A percentile compares a stretch with the other conserved stretches of the same genome.
These are phyloP conservation scores for Charadrius vociferus DNA, from an alignment of 2,113 vertebrate species.

Conservation along the genomic window DNA sequence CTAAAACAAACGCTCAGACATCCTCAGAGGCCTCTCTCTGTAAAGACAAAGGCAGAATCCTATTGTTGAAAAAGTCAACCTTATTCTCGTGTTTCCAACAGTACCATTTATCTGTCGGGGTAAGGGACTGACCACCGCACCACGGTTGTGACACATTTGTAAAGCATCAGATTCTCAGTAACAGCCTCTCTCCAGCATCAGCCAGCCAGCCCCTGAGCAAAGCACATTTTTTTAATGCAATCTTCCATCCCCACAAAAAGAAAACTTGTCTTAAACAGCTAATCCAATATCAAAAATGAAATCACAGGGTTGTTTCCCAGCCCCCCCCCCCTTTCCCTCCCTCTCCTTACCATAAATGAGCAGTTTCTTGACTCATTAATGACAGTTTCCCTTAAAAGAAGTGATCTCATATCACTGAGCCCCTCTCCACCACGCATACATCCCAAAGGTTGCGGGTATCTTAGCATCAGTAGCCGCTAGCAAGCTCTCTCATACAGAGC, in stretches of 20 bases:
- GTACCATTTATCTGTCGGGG: conserved; percentile 76
- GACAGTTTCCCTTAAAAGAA: conserved; percentile 93
- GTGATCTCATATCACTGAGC: conserved; percentile 92
- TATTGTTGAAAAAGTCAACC: conserved; percentile 81
- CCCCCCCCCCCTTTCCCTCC: neutral
- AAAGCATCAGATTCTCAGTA: conserved; percentile 77
- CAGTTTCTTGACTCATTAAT: conserved; percentile 94
- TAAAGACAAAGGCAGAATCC: conserved; percentile 82
- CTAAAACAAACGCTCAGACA: conserved; percentile 66
- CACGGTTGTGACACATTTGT: conserved; percentile 70
- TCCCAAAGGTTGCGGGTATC: conserved; percentile 95
- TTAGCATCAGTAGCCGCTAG: conserved; percentile 90
- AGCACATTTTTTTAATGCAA: conserved; percentile 73
- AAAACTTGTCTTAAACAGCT: conserved; percentile 81
- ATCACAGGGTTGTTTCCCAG: conserved; percentile 69
- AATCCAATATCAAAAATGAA: conserved; percentile 81
- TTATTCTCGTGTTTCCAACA: conserved; percentile 78
- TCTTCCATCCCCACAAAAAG: conserved; percentile 74
- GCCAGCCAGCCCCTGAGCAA: conserved; percentile 75
- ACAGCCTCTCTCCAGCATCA: conserved; percentile 72
- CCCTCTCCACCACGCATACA: conserved; percentile 93
- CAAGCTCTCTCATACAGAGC: conserved; percentile 84
- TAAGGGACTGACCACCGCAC: conserved; percentile 72
- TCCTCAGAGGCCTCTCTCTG: conserved; percentile 78
- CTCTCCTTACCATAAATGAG: conserved; percentile 96